Evolutionary conservation across 2,797 vertebrate species (phyloP).

Genomic region (Phaenicophaeus curvirostris): DNA sequence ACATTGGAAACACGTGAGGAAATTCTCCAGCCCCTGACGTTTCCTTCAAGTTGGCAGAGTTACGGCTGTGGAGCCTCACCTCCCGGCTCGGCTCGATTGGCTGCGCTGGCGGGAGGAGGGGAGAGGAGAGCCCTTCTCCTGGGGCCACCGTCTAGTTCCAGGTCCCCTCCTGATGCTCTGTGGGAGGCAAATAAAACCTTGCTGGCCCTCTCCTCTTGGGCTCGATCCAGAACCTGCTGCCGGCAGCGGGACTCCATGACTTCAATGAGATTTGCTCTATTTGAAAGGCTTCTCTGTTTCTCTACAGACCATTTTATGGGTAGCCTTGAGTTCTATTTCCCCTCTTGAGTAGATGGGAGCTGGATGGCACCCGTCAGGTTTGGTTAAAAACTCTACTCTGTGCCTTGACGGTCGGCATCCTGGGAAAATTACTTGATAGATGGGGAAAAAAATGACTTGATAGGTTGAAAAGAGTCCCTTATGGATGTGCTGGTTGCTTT

Average conservation of each 20-base stretch:
- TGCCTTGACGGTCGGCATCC: background rate
- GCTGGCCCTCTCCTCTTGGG: background rate
- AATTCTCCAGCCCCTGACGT: slow-evolving; percentile 79
- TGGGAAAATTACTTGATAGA: background rate
- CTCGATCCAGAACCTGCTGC: background rate
- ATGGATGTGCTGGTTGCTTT: background rate
- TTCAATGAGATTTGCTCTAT: background rate
- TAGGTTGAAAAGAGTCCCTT: background rate
- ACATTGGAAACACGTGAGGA: slow-evolving; percentile 88
- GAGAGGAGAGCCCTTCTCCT: slow-evolving; percentile 30
- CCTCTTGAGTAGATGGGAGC: background rate
- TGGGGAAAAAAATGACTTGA: background rate
- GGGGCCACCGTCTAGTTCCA: background rate
- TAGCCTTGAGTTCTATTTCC: background rate
- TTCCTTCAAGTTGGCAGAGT: slow-evolving; percentile 78
- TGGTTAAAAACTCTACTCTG: background rate
- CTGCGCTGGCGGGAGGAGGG: slow-evolving; percentile 25
- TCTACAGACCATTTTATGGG: background rate
- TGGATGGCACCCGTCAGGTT: background rate
- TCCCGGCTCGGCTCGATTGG: slow-evolving; percentile 55
- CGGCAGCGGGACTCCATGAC: background rate
- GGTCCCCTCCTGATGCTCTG: background rate
- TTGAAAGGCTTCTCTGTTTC: background rate
- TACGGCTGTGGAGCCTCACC: slow-evolving; percentile 69
- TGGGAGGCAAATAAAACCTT: slow-evolving; percentile 42